These are phyloP conservation scores for Coelopa frigida DNA, from an alignment of 1,140 invertebrate genomes.

Conservation along the genomic window DNA sequence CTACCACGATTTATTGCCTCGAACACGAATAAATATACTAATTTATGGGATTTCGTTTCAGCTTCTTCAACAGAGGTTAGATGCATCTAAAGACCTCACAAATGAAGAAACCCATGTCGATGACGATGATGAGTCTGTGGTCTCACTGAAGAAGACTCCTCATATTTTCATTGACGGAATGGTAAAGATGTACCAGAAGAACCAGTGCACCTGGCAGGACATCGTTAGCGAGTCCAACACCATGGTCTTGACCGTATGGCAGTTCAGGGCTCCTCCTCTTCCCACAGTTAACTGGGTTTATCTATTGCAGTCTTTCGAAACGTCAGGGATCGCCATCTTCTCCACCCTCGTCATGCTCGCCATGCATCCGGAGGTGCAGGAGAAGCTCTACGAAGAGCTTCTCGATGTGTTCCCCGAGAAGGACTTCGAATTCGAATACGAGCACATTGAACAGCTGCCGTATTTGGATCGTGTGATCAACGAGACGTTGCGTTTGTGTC, in stretches of 20 bases:
- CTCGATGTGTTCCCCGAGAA: slow-evolving; percentile 9
- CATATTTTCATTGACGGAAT: slow-evolving; percentile 7
- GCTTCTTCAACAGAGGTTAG: neutral
- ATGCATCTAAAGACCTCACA: neutral
- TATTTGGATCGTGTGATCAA: no score
- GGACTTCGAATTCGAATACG: slow-evolving; percentile 2
- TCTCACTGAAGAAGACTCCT: neutral
- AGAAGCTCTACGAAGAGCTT: slow-evolving; percentile 15
- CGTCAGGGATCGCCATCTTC: slow-evolving; percentile 5
- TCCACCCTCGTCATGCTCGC: slow-evolving; percentile 15
- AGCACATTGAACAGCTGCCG: slow-evolving; percentile 4
- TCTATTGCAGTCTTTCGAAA: slow-evolving; percentile 13
- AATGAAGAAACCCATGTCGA: neutral
- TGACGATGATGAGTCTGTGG: neutral
- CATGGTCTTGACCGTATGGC: slow-evolving; percentile 8
- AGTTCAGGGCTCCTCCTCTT: neutral
- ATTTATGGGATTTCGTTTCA: neutral
- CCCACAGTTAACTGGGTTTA: neutral
- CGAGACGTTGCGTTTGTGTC: no score
- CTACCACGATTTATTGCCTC: neutral
- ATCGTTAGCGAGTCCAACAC: slow-evolving; percentile 8
- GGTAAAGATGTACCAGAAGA: slow-evolving; percentile 5
- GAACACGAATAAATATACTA: neutral
- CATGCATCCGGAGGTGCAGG: slow-evolving; percentile 16
- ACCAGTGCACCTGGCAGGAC: slow-evolving; percentile 2